Evolutionary conservation across 1,140 invertebrate genomes (phyloP), one percentile per base, ranked within the genome.

Genomic region (Platyscapa corneri): DNA sequence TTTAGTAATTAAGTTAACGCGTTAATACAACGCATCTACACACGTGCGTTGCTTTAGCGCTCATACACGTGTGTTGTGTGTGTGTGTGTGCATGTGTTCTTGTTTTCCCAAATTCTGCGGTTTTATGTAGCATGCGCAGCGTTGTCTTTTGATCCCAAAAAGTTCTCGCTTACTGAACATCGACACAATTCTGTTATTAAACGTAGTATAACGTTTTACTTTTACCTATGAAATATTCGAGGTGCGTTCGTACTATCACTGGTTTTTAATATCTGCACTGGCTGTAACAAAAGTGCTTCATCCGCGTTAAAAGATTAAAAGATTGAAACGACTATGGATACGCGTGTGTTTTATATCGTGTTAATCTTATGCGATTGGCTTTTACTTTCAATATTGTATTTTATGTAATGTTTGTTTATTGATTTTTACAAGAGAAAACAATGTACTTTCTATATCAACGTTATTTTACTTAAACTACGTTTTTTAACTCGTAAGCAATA

Each of bases 1-100:
- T 64, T 64, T n/a, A 16, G 49, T 78, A n/a, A 78, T 78, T 64
- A 78, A 78, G 6, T 78, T 78, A 37, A 37, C 56, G 5, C 20
- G 42, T 20, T 32, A 8, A 0, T 18, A 0, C 30, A 23, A 6
- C 32, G 32, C 16, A 10, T 46, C 30, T 23, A 77, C 8, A 14
- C 49, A 3, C 53, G 12, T 27, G 2, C 18, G 16, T 18, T 16
- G 1, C 8, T 53, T 56, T 60, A 18, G 20, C 49, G 49, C 30
- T 34, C 49, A 30, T 32, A 76, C 12, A 12, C 12, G n/a, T 23
- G 3, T 20, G n/a, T n/a, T n/a, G n/a, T n/a, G n/a, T n/a, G n/a
- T n/a, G n/a, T n/a, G n/a, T n/a, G n/a, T n/a, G n/a, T n/a, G n/a
- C n/a, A n/a, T n/a, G n/a, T n/a, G n/a, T 32, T 27, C 32, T 7